Conservation (phyloP, 2,113 vertebrate species). For the Pipa parva region DNA sequence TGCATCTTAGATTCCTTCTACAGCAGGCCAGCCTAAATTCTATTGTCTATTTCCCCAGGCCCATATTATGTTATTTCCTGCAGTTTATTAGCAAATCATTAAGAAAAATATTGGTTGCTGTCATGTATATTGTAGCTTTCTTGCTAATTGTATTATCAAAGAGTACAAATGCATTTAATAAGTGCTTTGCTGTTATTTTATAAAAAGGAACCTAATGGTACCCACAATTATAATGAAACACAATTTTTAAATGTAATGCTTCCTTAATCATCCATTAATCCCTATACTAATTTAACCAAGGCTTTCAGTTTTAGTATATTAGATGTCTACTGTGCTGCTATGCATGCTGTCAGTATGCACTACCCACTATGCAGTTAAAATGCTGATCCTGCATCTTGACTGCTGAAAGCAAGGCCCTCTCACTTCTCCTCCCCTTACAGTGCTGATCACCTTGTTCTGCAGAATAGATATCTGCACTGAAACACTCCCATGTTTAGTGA, state of each 20-base stretch:
- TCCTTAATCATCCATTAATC: constrained; percentile 30
- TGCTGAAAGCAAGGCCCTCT: constrained; percentile 35
- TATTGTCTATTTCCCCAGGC: too few species aligned
- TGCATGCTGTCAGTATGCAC: constrained; percentile 29
- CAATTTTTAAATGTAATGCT: too few species aligned
- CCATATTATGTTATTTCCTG: too few species aligned
- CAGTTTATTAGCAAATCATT: too few species aligned
- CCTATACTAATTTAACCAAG: neutral
- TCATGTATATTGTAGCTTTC: too few species aligned
- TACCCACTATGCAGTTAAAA: constrained; percentile 49
- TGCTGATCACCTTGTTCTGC: constrained; percentile 65
- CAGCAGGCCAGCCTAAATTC: neutral
- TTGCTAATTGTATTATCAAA: too few species aligned
- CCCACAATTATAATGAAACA: neutral
- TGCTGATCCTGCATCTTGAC: constrained; percentile 66
- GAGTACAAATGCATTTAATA: too few species aligned
- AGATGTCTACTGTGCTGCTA: constrained; percentile 39
- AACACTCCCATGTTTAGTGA: constrained; percentile 60
- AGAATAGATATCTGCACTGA: constrained; percentile 63
- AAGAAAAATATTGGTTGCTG: too few species aligned
- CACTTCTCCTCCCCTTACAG: constrained; percentile 22
- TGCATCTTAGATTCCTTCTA: neutral
- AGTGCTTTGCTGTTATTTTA: too few species aligned
- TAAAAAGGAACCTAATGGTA: too few species aligned
- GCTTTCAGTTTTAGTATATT: constrained; percentile 11